Conservation (phyloP, 1,140 invertebrate species). For the Aphidius ervi region DNA sequence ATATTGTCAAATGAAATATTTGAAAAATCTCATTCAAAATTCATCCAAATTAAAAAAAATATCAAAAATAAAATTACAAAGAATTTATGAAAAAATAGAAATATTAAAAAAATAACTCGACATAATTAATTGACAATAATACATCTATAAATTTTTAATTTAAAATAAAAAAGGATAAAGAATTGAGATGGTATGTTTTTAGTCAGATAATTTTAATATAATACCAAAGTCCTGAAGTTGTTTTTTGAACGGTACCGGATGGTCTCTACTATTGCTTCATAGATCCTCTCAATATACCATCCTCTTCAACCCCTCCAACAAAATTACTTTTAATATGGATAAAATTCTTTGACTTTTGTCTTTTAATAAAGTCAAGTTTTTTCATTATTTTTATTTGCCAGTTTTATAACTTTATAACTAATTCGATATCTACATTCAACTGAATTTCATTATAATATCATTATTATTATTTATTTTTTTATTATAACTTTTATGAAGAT, state of each 20-base stretch:
- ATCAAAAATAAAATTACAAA: too few relatives aligned
- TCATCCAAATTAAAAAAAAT: too few relatives aligned
- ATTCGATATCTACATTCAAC: too few relatives aligned
- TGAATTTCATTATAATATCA: too few relatives aligned
- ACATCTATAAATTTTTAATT: constrained; percentile 15
- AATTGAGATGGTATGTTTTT: constrained; percentile 6
- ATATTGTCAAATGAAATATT: too few relatives aligned
- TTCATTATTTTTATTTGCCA: background rate
- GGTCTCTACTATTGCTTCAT: background rate
- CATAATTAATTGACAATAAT: background rate
- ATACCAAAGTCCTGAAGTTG: constrained; percentile 4
- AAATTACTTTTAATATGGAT: background rate
- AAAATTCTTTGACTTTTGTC: constrained; percentile 8
- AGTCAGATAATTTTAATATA: constrained; percentile 18
- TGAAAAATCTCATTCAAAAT: too few relatives aligned
- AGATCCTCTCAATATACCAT: background rate
- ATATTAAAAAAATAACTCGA: background rate
- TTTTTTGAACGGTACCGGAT: constrained; percentile 12
- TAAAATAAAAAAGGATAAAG: constrained; percentile 1
- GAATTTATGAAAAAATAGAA: background rate
- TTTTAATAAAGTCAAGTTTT: constrained; percentile 14
- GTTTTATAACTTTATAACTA: too few relatives aligned
- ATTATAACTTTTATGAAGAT: background rate
- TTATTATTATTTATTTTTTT: background rate
- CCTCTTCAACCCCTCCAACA: background rate